These are phyloP conservation scores for Gymnocephalus cernua DNA, from an alignment of 2,113 vertebrate species.

Conservation along the genomic window DNA sequence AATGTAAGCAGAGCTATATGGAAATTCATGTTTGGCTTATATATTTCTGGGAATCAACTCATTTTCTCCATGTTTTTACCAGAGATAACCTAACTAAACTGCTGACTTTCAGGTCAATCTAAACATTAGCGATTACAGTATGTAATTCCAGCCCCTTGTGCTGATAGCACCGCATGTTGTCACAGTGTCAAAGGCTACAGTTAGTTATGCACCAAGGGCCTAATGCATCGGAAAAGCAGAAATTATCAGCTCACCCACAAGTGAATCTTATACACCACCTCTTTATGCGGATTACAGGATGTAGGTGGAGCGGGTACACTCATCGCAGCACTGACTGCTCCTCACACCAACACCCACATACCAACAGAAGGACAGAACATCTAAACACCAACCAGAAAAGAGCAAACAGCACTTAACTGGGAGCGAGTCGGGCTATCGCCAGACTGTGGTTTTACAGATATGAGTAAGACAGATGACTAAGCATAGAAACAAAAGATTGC, in stretches of 20 bases:
- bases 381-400: conserved; percentile 61
- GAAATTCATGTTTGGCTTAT: conserved; percentile 19
- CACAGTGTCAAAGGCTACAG: conserved; percentile 26
- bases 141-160: conserved; percentile 30
- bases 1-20: conserved; percentile 25
- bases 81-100: conserved; percentile 18
- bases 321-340: conserved; percentile 58
- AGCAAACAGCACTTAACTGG: conserved; percentile 55
- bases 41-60: not conserved
- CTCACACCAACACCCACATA: conserved; percentile 75
- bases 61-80: conserved; percentile 7
- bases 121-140: conserved; percentile 20
- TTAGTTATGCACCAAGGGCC: not conserved
- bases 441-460: conserved; percentile 45
- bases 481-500: conserved; percentile 49
- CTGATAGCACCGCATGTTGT: not conserved
- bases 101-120: conserved; percentile 39
- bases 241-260: conserved; percentile 58
- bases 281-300: conserved; percentile 54
- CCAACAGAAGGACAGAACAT: conserved; percentile 46
- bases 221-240: conserved; percentile 34
- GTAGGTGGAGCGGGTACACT: conserved; percentile 60
- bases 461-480: conserved; percentile 61
- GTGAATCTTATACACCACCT: conserved; percentile 50
- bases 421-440: conserved; percentile 37